Evolutionary conservation across 2,888 invertebrate species (phyloP).

Genomic region (Tenthredo amoena): DNA sequence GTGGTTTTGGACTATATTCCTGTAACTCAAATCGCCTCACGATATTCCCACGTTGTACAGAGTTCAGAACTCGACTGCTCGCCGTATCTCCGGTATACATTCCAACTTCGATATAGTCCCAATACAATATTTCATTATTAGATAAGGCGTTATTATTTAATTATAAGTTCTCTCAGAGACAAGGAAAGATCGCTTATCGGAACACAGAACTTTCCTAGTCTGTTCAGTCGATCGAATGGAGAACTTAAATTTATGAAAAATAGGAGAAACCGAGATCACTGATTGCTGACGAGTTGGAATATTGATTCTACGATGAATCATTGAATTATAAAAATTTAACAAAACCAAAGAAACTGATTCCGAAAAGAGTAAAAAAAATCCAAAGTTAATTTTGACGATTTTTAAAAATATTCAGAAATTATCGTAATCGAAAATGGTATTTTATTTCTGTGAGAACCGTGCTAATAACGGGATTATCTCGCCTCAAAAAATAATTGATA

Average conservation of each 20-base stretch:
- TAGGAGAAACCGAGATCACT: not conserved
- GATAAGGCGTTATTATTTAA: not conserved
- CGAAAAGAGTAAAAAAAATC: not conserved
- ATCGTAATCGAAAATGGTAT: too few species aligned
- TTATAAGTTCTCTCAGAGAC: not conserved
- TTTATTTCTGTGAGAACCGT: too few species aligned
- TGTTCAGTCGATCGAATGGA: not conserved
- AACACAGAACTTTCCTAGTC: not conserved
- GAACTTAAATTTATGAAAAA: not conserved
- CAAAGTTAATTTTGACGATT: too few species aligned
- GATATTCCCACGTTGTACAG: not conserved
- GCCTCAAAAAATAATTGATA: not conserved
- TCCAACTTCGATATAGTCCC: not conserved
- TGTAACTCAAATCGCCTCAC: not conserved
- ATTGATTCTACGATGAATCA: not conserved
- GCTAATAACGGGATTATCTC: not conserved
- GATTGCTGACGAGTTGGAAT: not conserved
- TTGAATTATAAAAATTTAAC: not conserved
- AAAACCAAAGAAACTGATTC: not conserved
- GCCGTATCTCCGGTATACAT: not conserved
- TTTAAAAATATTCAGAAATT: too few species aligned
- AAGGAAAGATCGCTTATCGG: not conserved
- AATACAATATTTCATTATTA: not conserved
- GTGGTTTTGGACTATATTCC: not conserved
- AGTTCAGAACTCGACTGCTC: not conserved